Percentiles rank a stretch among this genome's conserved stretches.
Conservation (phyloP, 2,113 vertebrate species). For the Thermophis baileyi region DNA sequence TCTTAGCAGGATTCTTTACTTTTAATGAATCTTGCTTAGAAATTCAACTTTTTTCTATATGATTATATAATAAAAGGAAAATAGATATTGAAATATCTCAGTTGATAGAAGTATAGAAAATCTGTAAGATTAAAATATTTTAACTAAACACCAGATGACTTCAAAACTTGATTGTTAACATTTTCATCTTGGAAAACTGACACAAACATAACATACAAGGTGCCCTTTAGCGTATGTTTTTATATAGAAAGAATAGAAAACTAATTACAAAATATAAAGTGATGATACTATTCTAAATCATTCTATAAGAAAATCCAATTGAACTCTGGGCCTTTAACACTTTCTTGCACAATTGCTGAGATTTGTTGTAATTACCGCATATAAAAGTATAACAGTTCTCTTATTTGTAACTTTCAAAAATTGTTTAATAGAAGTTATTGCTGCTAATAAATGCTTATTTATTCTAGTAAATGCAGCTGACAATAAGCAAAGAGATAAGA, state of each 20-base stretch:
- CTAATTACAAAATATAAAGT: background rate
- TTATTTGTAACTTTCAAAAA: conserved; percentile 4
- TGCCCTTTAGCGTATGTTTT: background rate
- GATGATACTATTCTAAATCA: background rate
- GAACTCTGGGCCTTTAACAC: background rate
- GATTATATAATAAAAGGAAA: background rate
- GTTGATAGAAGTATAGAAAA: background rate
- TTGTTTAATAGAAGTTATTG: conserved; percentile 7
- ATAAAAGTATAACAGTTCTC: background rate
- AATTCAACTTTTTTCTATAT: background rate
- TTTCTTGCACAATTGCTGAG: conserved; percentile 2
- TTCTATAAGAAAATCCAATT: background rate
- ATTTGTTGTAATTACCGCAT: background rate
- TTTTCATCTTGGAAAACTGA: background rate
- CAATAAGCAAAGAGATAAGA: conserved; percentile 99
- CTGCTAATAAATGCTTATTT: conserved; percentile 47
- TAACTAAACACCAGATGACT: background rate
- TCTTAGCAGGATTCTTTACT: background rate
- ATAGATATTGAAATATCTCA: background rate
- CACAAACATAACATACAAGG: background rate
- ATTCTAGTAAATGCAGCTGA: conserved; percentile 94
- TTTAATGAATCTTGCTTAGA: background rate
- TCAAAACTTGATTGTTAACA: background rate
- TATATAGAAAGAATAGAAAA: background rate
- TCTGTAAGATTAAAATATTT: background rate